Percentiles rank a stretch among this genome's conserved stretches.
Evolutionary conservation across 1,140 invertebrate genomes (phyloP).

Genomic region (Pseudomyrmex dendroicus): DNA sequence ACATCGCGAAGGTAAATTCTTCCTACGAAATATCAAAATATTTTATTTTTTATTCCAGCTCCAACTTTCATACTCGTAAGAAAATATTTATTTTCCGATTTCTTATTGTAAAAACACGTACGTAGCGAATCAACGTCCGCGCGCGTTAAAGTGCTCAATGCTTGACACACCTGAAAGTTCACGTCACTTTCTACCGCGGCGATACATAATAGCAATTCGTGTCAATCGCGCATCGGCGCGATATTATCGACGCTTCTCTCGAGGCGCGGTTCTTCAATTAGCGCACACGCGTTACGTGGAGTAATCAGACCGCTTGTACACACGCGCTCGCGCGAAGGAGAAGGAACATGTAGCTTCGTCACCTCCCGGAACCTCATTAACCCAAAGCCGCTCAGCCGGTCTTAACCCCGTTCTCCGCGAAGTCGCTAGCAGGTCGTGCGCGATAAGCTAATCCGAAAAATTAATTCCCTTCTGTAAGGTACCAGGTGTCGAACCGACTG

Average conservation of each 20-base stretch:
- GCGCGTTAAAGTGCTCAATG: background rate
- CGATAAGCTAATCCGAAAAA: slow-evolving; percentile 85
- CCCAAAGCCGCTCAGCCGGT: slow-evolving; percentile 78
- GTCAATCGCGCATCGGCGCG: slow-evolving; percentile 51
- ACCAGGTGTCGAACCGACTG: slow-evolving; percentile 80
- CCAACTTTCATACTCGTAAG: too few relatives aligned
- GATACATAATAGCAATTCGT: slow-evolving; percentile 44
- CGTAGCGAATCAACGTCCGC: background rate
- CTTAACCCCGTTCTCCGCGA: slow-evolving; percentile 77
- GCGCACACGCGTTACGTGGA: slow-evolving; percentile 31
- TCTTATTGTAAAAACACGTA: background rate
- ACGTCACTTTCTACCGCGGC: slow-evolving; percentile 45
- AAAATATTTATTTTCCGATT: slow-evolving; percentile 15
- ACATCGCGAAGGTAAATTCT: background rate
- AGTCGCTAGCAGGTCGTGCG: slow-evolving; percentile 77
- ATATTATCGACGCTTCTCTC: slow-evolving; percentile 54
- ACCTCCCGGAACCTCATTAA: slow-evolving; percentile 79
- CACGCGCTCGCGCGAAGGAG: background rate
- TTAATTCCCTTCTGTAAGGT: slow-evolving; percentile 79
- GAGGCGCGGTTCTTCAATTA: slow-evolving; percentile 53
- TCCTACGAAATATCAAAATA: background rate
- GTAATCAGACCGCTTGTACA: slow-evolving; percentile 43
- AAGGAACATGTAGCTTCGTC: slow-evolving; percentile 59
- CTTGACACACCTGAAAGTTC: slow-evolving; percentile 36
- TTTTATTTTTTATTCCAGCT: background rate